phyloP scores from a whole-genome alignment of 2,113 vertebrate genomes.

The Lycaon pictus region DNA sequence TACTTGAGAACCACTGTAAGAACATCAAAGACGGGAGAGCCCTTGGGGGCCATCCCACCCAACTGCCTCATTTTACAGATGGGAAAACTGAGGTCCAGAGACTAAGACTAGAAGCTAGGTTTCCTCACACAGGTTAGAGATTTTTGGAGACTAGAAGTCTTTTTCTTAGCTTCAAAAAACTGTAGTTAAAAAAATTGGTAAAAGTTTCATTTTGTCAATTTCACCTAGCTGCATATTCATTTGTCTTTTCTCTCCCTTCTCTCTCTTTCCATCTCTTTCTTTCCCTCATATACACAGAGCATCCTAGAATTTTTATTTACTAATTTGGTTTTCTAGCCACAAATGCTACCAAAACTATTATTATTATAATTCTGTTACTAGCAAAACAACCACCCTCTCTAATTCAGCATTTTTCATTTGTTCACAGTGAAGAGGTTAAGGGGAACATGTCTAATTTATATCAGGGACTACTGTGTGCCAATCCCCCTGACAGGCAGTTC shows the following conservation, averaged over 20 bases:
- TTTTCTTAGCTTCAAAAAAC: slow-evolving; percentile 14
- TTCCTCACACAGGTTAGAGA: neutral
- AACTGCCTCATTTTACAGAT: neutral
- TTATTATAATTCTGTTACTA: neutral
- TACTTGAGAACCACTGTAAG: neutral
- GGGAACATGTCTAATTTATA: neutral
- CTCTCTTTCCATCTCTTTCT: neutral
- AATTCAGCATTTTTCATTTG: neutral
- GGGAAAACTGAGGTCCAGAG: neutral
- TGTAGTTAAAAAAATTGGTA: neutral
- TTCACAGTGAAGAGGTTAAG: neutral
- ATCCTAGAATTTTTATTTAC: neutral
- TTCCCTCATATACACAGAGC: neutral
- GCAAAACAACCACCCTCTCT: neutral
- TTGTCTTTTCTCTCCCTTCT: neutral
- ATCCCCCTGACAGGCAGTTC: neutral
- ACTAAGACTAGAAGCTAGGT: neutral
- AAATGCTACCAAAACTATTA: neutral
- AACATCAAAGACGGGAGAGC: neutral
- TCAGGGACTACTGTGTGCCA: neutral
- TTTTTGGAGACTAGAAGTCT: neutral
- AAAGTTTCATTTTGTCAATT: neutral
- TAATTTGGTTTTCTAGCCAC: neutral
- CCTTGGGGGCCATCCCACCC: neutral
- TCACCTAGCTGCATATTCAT: neutral